Base-by-base conservation (phyloP, 1,140 invertebrate species). In the Atta texana region DNA sequence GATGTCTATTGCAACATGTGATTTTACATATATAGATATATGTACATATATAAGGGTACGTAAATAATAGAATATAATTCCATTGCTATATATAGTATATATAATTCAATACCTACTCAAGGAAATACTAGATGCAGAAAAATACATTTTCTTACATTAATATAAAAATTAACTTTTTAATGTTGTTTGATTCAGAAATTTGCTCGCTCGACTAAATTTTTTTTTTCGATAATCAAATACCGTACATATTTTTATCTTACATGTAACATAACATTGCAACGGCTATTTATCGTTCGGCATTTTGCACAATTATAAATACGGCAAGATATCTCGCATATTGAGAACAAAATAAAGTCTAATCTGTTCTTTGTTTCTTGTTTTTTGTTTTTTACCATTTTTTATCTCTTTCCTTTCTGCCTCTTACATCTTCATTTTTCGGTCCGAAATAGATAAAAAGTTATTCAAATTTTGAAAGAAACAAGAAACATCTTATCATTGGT, bases 121-220 rank as follows among this genome's bases (percentile, higher is more conserved):
- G 53, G 21, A 81, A 59, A 51, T 63, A 63, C 69, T 74, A 71
- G 59, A 84, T 84, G 80, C 80, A 84, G 55, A 84, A 84, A 84
- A 84, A 84, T 84, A 84, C 80, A 84, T 31, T 61, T 84, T 74
- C 24, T 84, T 82, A 74, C 24, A n/a, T 74, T 74, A 71, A 84
- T 84, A 84, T 75, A 74, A 72, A 82, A 72, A 84, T 82, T 59
- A 49, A 21, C 3, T 75, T 34, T 61, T 61, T 7, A 21, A 28
- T 66, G 34, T 84, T 66, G 34, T 84, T 84, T 75, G 69, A 84
- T 63, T 84, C 24, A 12, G n/a, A 75, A 74, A n/a, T n/a, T n/a
- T n/a, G n/a, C 55, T 84, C 69, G 76, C 76, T 61, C n/a, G 34
- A 51, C 24, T 74, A 10, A 71, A 51, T 71, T 57, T 71, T 74